phyloP scores from a whole-genome alignment of 2,797 vertebrate genomes.

The Anableps anableps region DNA sequence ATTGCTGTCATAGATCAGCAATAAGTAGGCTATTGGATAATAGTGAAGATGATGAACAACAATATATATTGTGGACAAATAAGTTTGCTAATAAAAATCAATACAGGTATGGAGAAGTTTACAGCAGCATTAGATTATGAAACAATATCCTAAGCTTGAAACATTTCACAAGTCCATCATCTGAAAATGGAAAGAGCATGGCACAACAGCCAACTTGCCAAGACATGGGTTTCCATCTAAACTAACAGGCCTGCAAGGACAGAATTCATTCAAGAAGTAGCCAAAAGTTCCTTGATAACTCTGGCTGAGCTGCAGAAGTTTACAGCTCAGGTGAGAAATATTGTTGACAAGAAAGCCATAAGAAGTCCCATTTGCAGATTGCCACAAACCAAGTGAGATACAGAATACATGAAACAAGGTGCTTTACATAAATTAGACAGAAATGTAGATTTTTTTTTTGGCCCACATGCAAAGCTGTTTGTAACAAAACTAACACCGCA shows the following conservation, averaged over 20 bases:
- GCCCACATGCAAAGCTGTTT: background rate
- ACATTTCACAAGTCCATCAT: background rate
- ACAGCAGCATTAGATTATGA: background rate
- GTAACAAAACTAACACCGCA: background rate
- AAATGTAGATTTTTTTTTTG: background rate
- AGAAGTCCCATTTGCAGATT: background rate
- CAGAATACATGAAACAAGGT: background rate
- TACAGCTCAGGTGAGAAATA: background rate
- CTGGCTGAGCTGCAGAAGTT: background rate
- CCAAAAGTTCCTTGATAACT: background rate
- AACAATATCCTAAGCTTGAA: background rate
- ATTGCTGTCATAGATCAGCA: background rate
- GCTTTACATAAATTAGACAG: background rate
- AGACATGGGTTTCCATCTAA: background rate
- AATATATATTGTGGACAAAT: background rate
- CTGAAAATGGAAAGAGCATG: background rate
- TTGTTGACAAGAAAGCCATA: background rate
- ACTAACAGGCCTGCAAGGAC: background rate
- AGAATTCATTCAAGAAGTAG: background rate
- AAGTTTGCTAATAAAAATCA: background rate
- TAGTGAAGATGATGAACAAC: background rate
- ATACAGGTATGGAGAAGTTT: background rate
- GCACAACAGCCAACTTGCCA: background rate
- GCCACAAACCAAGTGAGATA: background rate
- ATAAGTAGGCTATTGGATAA: no score